These are phyloP conservation scores for Aphaenogaster floridana DNA, from an alignment of 1,140 invertebrate species.

Conservation along the genomic window DNA sequence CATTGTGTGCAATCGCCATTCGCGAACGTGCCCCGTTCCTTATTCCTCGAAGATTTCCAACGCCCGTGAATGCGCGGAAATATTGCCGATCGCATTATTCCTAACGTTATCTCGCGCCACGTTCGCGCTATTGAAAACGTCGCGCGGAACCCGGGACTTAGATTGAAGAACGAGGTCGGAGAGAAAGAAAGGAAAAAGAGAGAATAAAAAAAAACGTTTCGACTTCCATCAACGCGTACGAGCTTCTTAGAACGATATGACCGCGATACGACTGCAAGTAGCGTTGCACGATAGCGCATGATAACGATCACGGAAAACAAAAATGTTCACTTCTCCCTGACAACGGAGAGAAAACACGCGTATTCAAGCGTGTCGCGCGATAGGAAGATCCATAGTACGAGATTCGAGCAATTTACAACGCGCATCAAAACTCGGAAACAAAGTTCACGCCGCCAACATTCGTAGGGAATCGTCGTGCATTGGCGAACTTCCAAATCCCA, in stretches of 20 bases:
- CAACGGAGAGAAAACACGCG: not conserved
- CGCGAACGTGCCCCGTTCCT: conserved; percentile 44
- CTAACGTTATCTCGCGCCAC: conserved; percentile 54
- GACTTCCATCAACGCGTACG: conserved; percentile 29
- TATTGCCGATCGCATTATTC: conserved; percentile 63
- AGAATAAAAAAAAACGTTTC: not conserved
- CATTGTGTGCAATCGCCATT: conserved; percentile 78
- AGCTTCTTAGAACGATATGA: conserved; percentile 6
- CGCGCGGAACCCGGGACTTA: conserved; percentile 3
- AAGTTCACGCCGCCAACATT: conserved; percentile 41
- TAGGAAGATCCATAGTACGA: conserved; percentile 48
- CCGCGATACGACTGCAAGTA: not conserved
- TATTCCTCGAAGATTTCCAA: conserved; percentile 58
- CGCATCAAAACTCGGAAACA: conserved; percentile 54
- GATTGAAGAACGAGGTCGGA: conserved; percentile 36
- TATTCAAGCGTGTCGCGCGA: conserved; percentile 6
- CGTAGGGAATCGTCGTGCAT: conserved; percentile 34
- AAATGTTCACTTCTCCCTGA: not conserved
- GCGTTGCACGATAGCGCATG: not conserved
- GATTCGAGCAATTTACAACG: conserved; percentile 47
- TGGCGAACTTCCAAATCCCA: conserved; percentile 59
- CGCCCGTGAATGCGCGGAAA: conserved; percentile 54
- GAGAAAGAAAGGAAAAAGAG: not conserved
- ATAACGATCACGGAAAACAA: conserved; percentile 4
- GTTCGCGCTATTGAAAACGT: conserved; percentile 48